Base-by-base conservation (phyloP, 2,113 vertebrate species). In the Chroicocephalus ridibundus region DNA sequence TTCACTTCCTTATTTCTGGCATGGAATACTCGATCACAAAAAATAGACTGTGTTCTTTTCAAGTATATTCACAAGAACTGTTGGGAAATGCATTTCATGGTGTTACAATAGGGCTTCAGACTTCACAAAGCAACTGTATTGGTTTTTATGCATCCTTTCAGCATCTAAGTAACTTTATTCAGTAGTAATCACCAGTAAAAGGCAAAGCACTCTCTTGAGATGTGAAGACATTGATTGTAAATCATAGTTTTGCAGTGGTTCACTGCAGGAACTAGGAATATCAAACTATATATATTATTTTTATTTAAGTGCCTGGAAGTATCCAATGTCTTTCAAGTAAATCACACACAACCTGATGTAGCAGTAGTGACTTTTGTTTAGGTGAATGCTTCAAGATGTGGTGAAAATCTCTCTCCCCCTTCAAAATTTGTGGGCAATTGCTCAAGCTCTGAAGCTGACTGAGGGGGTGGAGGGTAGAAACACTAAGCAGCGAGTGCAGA, bases 141-240 rank as follows among this genome's bases (percentile, higher is more conserved):
- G 78, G 25, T 1, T 77, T 94, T 94, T 93, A 88, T 88, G 81
- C 27, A 54, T 79, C 51, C 75, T 94, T 88, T 90, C 70, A 82
- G 54, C 15, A 82, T 85, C 62, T 85, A 82, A 85, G 62, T 79
- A 93, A 80, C 84, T 95, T 93, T 55, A 94, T 93, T 95, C 84
- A 61, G 31, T 61, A 51, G 82, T 72, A 91, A 88, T 93, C 78
- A 82, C 38, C n/a, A 91, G 22, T 79, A 74, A 91, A 95, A 94
- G 27, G 66, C 85, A 42, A 29, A 91, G 66, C 15, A 69, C 36
- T 90, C 87, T 93, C 78, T 72, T 77, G 66, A 88, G 87, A 77
- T 77, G 32, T 86, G 78, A 85, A 88, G 78, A 76, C n/a, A 69
- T 79, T 93, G 78, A 62, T 94, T 95, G 66, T 90, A 94, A 95